Evolutionary conservation across 1,140 invertebrate genomes (phyloP).

Genomic region (Pseudoatta argentina): DNA sequence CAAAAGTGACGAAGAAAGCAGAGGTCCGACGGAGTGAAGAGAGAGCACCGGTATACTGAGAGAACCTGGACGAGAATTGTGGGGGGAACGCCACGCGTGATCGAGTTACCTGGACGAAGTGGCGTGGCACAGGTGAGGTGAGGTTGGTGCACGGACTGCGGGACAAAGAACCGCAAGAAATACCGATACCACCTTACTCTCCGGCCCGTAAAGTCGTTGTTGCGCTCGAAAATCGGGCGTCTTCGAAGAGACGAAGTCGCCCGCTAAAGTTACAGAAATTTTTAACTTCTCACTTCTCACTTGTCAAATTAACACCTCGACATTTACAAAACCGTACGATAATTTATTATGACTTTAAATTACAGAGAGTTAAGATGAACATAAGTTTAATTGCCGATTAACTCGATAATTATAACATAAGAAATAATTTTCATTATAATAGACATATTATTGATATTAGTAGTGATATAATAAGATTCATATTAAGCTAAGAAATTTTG

Average conservation of each 20-base stretch:
- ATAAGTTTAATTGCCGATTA: neutral
- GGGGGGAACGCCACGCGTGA: constrained; percentile 81
- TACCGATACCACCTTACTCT: constrained; percentile 82
- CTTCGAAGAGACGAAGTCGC: neutral
- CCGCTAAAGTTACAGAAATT: neutral
- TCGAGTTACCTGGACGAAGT: constrained; percentile 83
- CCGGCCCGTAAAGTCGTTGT: constrained; percentile 78
- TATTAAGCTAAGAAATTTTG: constrained; percentile 3
- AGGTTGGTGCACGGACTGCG: constrained; percentile 81
- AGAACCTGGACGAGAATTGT: constrained; percentile 51
- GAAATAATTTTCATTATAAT: neutral
- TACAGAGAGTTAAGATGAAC: neutral
- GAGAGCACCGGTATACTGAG: constrained; percentile 19
- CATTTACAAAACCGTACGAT: neutral
- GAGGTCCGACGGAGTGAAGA: constrained; percentile 9
- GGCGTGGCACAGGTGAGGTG: constrained; percentile 80
- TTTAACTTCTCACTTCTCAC: neutral
- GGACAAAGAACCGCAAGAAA: constrained; percentile 85
- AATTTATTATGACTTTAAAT: neutral
- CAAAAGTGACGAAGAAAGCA: constrained; percentile 1
- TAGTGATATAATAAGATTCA: constrained; percentile 1
- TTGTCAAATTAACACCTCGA: neutral
- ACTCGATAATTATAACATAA: neutral
- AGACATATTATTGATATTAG: neutral
- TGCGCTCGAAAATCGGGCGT: constrained; percentile 68